A percentile compares a stretch with the other conserved stretches of the same genome.
Conservation (phyloP, 2,888 invertebrate genomes). For the Penaeus monodon region DNA sequence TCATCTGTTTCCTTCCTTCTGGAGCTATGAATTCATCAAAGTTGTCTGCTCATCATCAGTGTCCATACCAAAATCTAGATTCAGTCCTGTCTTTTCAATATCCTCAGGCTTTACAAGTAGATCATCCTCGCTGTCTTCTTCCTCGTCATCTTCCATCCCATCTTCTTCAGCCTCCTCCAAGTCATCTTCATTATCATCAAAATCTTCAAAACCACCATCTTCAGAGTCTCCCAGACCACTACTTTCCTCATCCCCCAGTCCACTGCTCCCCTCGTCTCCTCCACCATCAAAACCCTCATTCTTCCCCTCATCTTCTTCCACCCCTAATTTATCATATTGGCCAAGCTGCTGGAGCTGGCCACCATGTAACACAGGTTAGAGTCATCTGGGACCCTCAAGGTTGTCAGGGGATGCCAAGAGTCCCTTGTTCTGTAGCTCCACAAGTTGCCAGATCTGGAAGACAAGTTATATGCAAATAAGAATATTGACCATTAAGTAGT, state of each 20-base stretch:
- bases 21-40: conserved; percentile 51
- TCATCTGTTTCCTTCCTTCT: conserved; percentile 36
- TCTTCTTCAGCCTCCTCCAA: neutral
- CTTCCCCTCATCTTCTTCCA: conserved; percentile 19
- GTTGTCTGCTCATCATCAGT: conserved; percentile 57
- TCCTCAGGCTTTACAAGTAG: conserved; percentile 29
- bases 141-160: conserved; percentile 10
- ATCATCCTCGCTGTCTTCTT: conserved; percentile 27
- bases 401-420: conserved; percentile 39
- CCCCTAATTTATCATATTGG: conserved; percentile 40
- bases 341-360: conserved; percentile 44
- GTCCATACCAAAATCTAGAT: conserved; percentile 40
- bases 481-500: neutral
- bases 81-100: conserved; percentile 23
- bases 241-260: conserved; percentile 19
- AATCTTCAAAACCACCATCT: conserved; percentile 4
- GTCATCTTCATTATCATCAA: conserved; percentile 15
- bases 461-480: neutral
- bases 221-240: conserved; percentile 24
- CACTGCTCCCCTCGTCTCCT: conserved; percentile 29
- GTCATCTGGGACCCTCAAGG: conserved; percentile 24
- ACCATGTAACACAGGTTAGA: conserved; percentile 45
- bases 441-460: conserved; percentile 54
- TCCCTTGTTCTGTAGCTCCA: conserved; percentile 48
- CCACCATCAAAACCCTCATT: neutral